These are phyloP conservation scores for Vireo altiloquus DNA, from an alignment of 2,113 vertebrate species.

Conservation along the genomic window DNA sequence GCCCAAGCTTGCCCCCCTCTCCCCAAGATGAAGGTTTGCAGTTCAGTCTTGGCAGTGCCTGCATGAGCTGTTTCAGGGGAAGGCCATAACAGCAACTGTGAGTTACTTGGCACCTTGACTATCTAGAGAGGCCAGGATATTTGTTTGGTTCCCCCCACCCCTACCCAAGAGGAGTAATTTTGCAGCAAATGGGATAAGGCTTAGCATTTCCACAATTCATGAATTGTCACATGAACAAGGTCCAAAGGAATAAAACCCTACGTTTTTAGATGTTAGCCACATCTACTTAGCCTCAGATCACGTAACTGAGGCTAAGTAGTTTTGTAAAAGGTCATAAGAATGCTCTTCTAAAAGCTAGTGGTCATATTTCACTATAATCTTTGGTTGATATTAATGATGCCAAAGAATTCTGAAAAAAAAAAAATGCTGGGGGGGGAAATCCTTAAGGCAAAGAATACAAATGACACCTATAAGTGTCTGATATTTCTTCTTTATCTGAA, in stretches of 20 bases:
- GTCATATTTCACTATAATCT: neutral
- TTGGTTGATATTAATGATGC: neutral
- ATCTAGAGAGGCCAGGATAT: neutral
- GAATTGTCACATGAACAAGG: neutral
- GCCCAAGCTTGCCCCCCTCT: no score
- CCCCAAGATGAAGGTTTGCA: no score
- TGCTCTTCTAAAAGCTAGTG: neutral
- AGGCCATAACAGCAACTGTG: neutral
- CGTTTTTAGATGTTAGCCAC: neutral
- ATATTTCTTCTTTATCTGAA: neutral
- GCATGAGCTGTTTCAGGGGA: neutral
- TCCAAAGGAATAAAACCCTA: neutral
- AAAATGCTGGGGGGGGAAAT: neutral
- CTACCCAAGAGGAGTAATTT: neutral
- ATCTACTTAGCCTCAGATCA: no score
- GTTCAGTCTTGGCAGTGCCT: neutral
- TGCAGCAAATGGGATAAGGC: neutral
- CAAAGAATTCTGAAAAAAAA: neutral
- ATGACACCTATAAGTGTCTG: neutral
- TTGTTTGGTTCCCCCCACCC: rapidly evolving
- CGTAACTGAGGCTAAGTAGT: neutral
- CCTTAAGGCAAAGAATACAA: neutral
- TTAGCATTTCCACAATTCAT: neutral
- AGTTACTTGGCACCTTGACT: neutral
- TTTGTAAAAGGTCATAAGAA: neutral